Percentiles rank a stretch among this genome's conserved stretches.
Evolutionary conservation across 2,797 vertebrate genomes (phyloP).

Genomic region (Benthosema pterotum): DNA sequence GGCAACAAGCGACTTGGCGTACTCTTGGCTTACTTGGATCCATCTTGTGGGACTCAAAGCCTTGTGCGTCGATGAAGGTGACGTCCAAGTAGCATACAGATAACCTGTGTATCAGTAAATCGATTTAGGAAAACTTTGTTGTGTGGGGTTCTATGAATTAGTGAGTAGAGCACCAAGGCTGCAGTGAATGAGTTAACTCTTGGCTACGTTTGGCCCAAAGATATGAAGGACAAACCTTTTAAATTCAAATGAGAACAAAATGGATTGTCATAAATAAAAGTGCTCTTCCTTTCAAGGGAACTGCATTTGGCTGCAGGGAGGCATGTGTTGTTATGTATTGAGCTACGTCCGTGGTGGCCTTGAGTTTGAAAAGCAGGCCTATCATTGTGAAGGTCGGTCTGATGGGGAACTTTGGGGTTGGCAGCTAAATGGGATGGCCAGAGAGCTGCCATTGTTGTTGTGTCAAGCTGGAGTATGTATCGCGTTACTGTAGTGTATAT

Average conservation of each 20-base stretch:
- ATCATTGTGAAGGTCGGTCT: background rate
- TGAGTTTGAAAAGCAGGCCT: background rate
- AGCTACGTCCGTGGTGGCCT: background rate
- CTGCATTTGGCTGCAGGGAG: constrained; percentile 32
- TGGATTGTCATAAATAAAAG: constrained; percentile 32
- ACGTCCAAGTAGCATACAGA: too few species aligned
- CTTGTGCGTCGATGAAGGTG: too few species aligned
- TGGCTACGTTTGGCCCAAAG: constrained; percentile 9
- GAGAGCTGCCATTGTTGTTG: too few species aligned
- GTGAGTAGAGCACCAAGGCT: background rate
- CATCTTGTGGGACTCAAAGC: too few species aligned
- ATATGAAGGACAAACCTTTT: constrained; percentile 36
- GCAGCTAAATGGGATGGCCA: background rate
- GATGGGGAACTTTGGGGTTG: background rate
- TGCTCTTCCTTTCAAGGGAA: constrained; percentile 26
- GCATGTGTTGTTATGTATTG: constrained; percentile 15
- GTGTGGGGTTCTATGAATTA: constrained; percentile 1
- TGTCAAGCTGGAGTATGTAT: too few species aligned
- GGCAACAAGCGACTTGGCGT: too few species aligned
- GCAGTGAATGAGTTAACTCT: background rate
- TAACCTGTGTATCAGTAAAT: too few species aligned
- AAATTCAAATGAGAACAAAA: constrained; percentile 26
- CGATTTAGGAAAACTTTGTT: too few species aligned
- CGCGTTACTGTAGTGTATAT: too few species aligned
- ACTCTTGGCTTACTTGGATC: too few species aligned